Evolutionary conservation across 1,140 invertebrate genomes (phyloP), one percentile per base, ranked within the genome.

Genomic region (Cheumatopsyche charites): DNA sequence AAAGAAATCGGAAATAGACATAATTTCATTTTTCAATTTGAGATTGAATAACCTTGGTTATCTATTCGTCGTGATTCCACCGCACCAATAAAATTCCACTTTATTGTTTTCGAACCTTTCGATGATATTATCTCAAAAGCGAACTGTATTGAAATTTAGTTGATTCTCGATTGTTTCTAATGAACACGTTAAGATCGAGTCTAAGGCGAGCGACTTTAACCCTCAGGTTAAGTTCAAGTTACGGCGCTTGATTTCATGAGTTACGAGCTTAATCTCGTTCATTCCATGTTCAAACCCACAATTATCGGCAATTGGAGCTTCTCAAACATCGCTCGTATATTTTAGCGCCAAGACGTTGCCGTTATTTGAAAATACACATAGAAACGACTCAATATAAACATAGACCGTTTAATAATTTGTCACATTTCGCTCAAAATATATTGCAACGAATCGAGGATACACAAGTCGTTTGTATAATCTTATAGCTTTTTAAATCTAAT

Each of bases 191-290:
- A 66, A 66, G 43, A 29, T 13, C 63, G 63, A 43, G 49, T 58
- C 55, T 58, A 26, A 36, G 29, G 3, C 23, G 29, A 52, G 23
- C 49, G 47, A 19, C 29, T 55, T 55, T 68, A 68, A 68, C 66
- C 65, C 66, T 43, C 45, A 23, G 66, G 66, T 68, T 68, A 68
- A 68, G 66, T 68, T 68, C 66, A 68, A 68, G 66, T 68, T 68
- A 66, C 42, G 45, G 63, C 63, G 66, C 47, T 19, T 55, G 66
- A 68, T 68, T 68, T 68, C 66, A 36, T 68, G 49, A 68, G 25
- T 68, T 68, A 55, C 66, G 45, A 43, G 25, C 47, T 55, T 41
- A 52, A 68, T 55, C 66, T 45, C 66, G 66, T 68, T 68, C 66
- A 21, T 43, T 63, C 29, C 5, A 23, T 15, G 41, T 36, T 36